Evolutionary conservation across 2,888 invertebrate genomes (phyloP), one percentile per base, ranked within the genome.

Genomic region (Chrysopilus asiliformis): DNA sequence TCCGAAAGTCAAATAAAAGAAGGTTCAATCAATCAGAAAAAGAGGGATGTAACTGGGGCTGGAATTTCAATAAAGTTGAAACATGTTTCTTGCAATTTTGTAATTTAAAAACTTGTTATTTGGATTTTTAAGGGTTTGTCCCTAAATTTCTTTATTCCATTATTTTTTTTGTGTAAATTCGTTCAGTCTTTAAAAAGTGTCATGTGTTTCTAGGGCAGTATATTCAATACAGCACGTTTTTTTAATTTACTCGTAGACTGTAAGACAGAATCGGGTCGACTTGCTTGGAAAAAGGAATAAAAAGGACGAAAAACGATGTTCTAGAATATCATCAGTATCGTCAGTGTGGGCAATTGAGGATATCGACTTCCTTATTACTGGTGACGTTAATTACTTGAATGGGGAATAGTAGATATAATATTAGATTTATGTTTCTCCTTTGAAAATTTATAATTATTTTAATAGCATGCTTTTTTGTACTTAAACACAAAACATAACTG

Each of bases 41-140:
- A 37, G 36, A 31, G 41, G 25, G 33, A 32, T 26, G 27, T 32
- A 25, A 28, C 28, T 24, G 24, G 34, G 35, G 28, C 29, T 33
- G 35, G 41, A 38, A 38, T 38, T 41, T 41, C 38, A 41, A 41
- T 41, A 41, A 41, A 38, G n/a, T 36, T 38, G 34, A 38, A 41
- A 38, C 38, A 41, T 41, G 41, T 41, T 41, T 34, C 35, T 18
- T 32, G 32, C 25, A 27, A 26, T 36, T 40, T 40, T 36, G 29
- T 31, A 36, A 36, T 36, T 36, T 36, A 36, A 36, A 35, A 36
- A 36, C 36, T 36, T 36, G 36, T 36, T 28, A n/a, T n/a, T n/a
- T n/a, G n/a, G n/a, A n/a, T n/a, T n/a, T n/a, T n/a, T n/a, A n/a
- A n/a, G n/a, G n/a, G n/a, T n/a, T n/a, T n/a, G n/a, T n/a, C n/a